A percentile compares a stretch with the other conserved stretches of the same genome.
Conservation (phyloP, 2,888 invertebrate species). For the Mactromeris polynyma region DNA sequence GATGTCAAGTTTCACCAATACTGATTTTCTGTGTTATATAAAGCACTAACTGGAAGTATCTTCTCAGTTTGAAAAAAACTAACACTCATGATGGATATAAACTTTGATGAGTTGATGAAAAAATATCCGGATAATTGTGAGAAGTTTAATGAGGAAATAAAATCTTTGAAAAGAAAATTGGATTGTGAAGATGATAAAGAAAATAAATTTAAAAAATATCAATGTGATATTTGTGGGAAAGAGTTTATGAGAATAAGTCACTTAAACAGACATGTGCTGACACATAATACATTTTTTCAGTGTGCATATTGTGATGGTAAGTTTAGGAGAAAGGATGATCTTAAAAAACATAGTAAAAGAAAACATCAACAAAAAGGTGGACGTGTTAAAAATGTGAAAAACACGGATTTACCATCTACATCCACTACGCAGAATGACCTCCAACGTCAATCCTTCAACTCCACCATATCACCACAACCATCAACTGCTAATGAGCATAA, state of each 20-base stretch:
- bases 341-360: conserved; percentile 29
- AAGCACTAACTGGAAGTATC: no score
- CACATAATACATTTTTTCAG: conserved; percentile 46
- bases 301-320: conserved; percentile 39
- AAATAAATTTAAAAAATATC: background rate
- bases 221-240: conserved; percentile 50
- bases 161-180: conserved; percentile 45
- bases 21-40: no score
- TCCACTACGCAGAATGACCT: background rate
- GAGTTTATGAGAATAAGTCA: background rate
- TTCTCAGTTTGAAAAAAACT: conserved; percentile 21
- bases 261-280: conserved; percentile 38
- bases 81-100: conserved; percentile 21
- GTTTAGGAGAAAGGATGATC: conserved; percentile 46
- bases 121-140: conserved; percentile 24
- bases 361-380: conserved; percentile 37
- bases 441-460: background rate
- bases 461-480: no score
- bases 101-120: conserved; percentile 18
- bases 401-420: background rate
- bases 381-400: background rate
- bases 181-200: conserved; percentile 3
- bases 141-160: conserved; percentile 25
- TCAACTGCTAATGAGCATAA: background rate
- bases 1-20: no score